Base-by-base conservation (phyloP, 2,888 invertebrate genomes). In the Taenaris catops region DNA sequence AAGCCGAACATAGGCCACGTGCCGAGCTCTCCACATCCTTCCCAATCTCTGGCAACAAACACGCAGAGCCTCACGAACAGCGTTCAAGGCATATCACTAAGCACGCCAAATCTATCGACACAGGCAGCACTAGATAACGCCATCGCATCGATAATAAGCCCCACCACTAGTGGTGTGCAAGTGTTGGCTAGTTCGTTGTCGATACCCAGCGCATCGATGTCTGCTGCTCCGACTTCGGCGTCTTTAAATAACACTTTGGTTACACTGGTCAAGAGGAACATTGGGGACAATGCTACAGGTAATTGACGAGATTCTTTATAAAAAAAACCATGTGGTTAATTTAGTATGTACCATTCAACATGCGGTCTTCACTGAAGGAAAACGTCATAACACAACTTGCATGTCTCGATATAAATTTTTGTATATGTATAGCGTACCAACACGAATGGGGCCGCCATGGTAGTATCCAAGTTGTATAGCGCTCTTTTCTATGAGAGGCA, bases 81-180 rank as follows among this genome's bases (percentile, higher is more conserved):
- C 53, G 83, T 83, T 2, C 84, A 84, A 41, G 81, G 83, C 7
- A 84, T 84, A 8, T 75, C 83, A 0, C 61, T 83, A 0, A 57
- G 64, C 47, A 58, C 76, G 2, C 73, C 76, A 1, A 76, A 69
- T 32, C 20, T 75, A 3, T 44, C 53, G 20, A 65, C 78, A 0
- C 84, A 84, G 38, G 68, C 75, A 0, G 78, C 81, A 0, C 25
- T 84, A 0, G 83, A 84, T 39, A 81, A 61, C 41, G 83, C 83
- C 1, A 81, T 86, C 32, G 84, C 84, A 0, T 79, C 80, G 1
- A 73, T 84, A 8, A 79, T 84, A 54, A 76, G 79, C n/a, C 81
- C 83, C 0, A 64, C 73, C 0, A 51, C 67, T 2, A 60, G 64
- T 18, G 68, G 65, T 1, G 72, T 73, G 24, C 78, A 84, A 45